Evolutionary conservation across 2,113 vertebrate species (phyloP).

Genomic region (Cygnus atratus): DNA sequence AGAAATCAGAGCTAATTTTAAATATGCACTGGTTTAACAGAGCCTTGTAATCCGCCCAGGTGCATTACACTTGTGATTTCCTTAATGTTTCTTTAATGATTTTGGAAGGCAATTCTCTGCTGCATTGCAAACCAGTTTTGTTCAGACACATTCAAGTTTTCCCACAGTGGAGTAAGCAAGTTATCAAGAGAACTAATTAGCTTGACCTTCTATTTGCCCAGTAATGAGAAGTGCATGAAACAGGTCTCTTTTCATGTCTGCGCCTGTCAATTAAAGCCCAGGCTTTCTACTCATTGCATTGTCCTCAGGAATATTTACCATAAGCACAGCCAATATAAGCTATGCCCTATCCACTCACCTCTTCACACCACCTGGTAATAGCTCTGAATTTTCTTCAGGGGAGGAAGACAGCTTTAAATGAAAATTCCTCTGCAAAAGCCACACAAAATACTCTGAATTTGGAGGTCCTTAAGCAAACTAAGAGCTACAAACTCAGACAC

Average conservation of each 20-base stretch:
- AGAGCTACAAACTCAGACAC: not conserved
- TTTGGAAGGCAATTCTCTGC: constrained; percentile 27
- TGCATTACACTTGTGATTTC: constrained; percentile 40
- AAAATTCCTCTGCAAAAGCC: not conserved
- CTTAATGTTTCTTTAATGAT: constrained; percentile 45
- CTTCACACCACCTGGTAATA: not conserved
- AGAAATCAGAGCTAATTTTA: constrained; percentile 27
- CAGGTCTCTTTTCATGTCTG: not conserved
- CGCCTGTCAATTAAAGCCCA: constrained; percentile 40
- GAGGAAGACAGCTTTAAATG: not conserved
- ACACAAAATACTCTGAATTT: not conserved
- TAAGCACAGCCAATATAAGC: not conserved
- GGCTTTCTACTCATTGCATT: not conserved
- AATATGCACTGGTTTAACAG: constrained; percentile 7
- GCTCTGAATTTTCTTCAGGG: constrained; percentile 26
- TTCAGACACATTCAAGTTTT: constrained; percentile 32
- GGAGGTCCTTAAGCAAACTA: not conserved
- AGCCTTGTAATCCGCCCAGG: constrained; percentile 47
- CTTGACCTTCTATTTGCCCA: constrained; percentile 43
- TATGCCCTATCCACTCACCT: constrained; percentile 15
- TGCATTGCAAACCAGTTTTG: constrained; percentile 26
- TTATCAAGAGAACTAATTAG: constrained; percentile 64
- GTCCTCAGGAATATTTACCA: constrained; percentile 21
- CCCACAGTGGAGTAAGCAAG: constrained; percentile 23
- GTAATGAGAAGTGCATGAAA: constrained; percentile 27